Base-by-base conservation (phyloP, 2,888 invertebrate genomes). In the Epistrophella euchroma region DNA sequence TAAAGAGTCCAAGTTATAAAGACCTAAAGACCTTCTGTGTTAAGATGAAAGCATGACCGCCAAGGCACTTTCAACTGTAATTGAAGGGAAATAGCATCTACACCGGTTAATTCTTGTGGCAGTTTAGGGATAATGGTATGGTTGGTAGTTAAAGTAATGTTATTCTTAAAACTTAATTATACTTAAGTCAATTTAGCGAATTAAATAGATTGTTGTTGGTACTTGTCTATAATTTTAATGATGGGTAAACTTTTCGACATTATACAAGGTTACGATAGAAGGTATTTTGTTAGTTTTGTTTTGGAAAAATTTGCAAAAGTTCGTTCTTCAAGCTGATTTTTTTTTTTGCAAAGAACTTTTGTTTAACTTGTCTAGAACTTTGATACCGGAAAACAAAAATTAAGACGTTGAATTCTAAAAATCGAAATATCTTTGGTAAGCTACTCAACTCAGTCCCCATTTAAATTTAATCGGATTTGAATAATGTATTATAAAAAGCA, bases 101-200 rank as follows among this genome's bases (percentile, higher is more conserved):
- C 19, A 68, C 35, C 40, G 55, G 50, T 68, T 64, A 70, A 70
- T 56, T 77, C 72, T 62, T 72, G 68, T 17, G 74, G 80, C 77
- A 73, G 43, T 76, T 74, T 43, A 64, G 32, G 52, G 68, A 76
- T 79, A 66, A 79, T 76, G 75, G 62, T 60, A 80, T 72, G 72
- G 80, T 52, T 22, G 75, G 72, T 60, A 75, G 70, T 80, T 50
- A 64, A 76, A 76, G 37, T 72, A 56, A 60, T 72, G 72, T 75
- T 60, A 66, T 64, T 68, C 71, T 85, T 72, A 76, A 80, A 80
- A 80, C 56, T 73, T 85, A 76, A 80, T 85, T 80, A n/a, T n/a
- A 85, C 72, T 68, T 76, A 60, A 85, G 76, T 72, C 85, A 80
- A 76, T 79, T 85, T 76, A 55, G 68, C 45, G 79, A 78, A 79